phyloP scores from a whole-genome alignment of 2,113 vertebrate genomes.

The Cephalopholis sonnerati region DNA sequence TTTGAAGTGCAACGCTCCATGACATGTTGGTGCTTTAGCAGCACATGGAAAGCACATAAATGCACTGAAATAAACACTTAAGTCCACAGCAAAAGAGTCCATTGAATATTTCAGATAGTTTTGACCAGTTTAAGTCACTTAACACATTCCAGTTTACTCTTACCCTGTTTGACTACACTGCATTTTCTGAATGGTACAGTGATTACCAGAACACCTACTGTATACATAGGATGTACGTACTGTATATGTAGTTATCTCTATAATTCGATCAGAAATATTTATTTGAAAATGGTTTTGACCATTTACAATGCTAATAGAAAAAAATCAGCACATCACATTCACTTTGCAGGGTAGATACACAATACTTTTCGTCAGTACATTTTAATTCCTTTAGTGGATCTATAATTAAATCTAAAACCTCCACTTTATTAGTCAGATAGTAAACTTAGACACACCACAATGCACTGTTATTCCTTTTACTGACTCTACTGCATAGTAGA shows the following conservation, averaged over 20 bases:
- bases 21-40: background rate
- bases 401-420: too few species aligned
- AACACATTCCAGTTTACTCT: background rate
- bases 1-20: background rate
- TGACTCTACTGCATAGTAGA: background rate
- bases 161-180: background rate
- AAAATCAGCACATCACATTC: background rate
- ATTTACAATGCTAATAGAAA: background rate
- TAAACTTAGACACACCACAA: background rate
- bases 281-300: background rate
- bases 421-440: too few species aligned
- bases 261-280: background rate
- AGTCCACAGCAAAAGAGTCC: background rate
- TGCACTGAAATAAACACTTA: background rate
- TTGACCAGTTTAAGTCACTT: background rate
- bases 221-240: background rate
- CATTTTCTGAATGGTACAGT: background rate
- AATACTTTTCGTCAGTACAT: too few species aligned
- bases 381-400: background rate
- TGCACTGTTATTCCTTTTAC: background rate
- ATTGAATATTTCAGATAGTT: background rate
- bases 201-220: background rate
- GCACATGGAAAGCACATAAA: background rate
- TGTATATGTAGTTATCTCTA: background rate
- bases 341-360: background rate